Percentiles rank a stretch among this genome's conserved stretches.
Conservation (phyloP, 2,888 invertebrate species). For the Leucophenga montana region DNA sequence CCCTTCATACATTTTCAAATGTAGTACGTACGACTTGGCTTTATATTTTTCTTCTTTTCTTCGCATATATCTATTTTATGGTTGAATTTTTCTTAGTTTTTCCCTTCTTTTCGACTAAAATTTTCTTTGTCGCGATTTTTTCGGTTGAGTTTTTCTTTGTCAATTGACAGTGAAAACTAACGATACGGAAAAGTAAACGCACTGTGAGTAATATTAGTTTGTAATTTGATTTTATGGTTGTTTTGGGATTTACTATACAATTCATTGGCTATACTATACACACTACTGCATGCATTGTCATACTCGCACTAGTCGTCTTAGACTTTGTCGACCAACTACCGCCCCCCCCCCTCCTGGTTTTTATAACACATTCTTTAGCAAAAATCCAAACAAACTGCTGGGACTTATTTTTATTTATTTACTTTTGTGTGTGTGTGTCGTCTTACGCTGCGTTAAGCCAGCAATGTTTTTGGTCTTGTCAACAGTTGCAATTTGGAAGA, state of each 20-base stretch:
- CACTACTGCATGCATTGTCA: not conserved
- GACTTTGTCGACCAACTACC: not conserved
- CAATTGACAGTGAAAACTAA: slow-evolving; percentile 71
- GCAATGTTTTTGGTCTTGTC: too few relatives aligned
- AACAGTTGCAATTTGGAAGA: too few relatives aligned
- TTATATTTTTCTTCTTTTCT: slow-evolving; percentile 53
- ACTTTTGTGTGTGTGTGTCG: too few relatives aligned
- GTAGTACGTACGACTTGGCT: slow-evolving; percentile 45
- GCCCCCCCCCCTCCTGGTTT: too few relatives aligned
- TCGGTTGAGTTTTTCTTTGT: slow-evolving; percentile 36
- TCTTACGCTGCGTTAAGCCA: too few relatives aligned
- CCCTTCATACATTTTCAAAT: not conserved
- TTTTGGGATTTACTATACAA: slow-evolving; percentile 31
- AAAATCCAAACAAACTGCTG: too few relatives aligned
- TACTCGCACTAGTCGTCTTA: not conserved
- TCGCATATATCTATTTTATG: too few relatives aligned
- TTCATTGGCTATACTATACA: not conserved
- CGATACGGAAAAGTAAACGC: slow-evolving; percentile 69
- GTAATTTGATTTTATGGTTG: slow-evolving; percentile 63
- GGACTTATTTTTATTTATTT: too few relatives aligned
- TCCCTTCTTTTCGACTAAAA: not conserved
- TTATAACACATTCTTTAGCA: too few relatives aligned
- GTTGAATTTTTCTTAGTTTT: slow-evolving; percentile 20
- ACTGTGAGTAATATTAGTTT: slow-evolving; percentile 67
- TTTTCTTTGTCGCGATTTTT: too few relatives aligned